Evolutionary conservation across 2,888 invertebrate genomes (phyloP), one percentile per base, ranked within the genome.

Genomic region (Luffia ferchaultella): DNA sequence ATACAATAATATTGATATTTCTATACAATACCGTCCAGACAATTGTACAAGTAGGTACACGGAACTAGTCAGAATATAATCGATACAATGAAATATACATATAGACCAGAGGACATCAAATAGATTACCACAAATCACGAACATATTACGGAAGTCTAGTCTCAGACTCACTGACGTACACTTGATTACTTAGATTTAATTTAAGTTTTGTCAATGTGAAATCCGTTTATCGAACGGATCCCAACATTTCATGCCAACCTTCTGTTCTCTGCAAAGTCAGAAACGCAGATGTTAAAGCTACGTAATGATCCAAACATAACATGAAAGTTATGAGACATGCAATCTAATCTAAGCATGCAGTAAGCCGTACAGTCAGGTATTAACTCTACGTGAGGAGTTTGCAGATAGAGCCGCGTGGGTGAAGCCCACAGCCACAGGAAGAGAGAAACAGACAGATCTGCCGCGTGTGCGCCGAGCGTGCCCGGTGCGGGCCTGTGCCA

Each of bases 401-500:
- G 74, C 73, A 67, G 72, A 71, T 60, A 73, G 49, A 48, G 52
- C 73, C 71, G 73, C 70, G 73, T 76, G 80, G 79, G 76, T 57
- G 65, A 73, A 71, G 71, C 77, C 80, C 82, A 76, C 78, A 73
- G 76, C 83, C 85, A 84, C 85, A 84, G 85, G 78, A 83, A 84
- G 84, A 85, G 85, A 84, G 84, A 76, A 80, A 83, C 85, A 85
- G 85, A 83, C 83, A 82, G 79, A 76, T 73, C 83, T 83, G 74
- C 80, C 83, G 83, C 76, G 75, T 78, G 80, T 77, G 80, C 78
- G 76, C 75, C 74, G 68, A 73, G 68, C 65, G 65, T 55, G 54
- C 52, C 49, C 75, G 72, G 74, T 73, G 76, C 72, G 64, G 76
- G 78, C 78, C 68, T 72, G 72, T 72, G 75, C 79, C 77, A 78